Evolutionary conservation across 2,797 vertebrate species (phyloP), one percentile per base, ranked within the genome.

Genomic region (Bovichtus diacanthus): DNA sequence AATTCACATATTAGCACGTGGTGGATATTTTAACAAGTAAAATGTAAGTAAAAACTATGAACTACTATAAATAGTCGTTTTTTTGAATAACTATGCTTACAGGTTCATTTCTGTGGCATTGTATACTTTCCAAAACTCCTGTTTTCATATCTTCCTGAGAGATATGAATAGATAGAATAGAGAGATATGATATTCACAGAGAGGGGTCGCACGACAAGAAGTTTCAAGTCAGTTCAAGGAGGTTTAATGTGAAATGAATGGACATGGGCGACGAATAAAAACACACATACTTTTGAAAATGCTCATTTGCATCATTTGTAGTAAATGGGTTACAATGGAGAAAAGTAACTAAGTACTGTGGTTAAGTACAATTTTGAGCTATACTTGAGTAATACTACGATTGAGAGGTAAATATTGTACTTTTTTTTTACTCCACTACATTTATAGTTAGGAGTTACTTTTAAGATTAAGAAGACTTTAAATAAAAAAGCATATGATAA

Each of bases 211-310:
- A 36, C 38, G 51, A 51, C 13, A 29, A 29, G 15, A 18, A 56
- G 73, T 62, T 49, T 58, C 31, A 49, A 18, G 19, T 71, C 16
- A n/a, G 16, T 41, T 16, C 36, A 51, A 31, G 46, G 9, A 51
- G 23, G 23, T 47, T 43, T 38, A n/a, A 44, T 39, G 34, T 15
- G 27, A 25, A 81, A 72, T 34, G 15, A 64, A 58, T 9, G 18
- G 21, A 47, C 9, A 29, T 16, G 0, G 1, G 58, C n/a, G n/a
- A n/a, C n/a, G n/a, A n/a, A n/a, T n/a, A n/a, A n/a, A n/a, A n/a
- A n/a, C n/a, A n/a, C n/a, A n/a, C 16, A 6, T 11, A 6, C 4
- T 15, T 39, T 50, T 10, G 27, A 47, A 59, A 38, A 18, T 23
- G 4, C n/a, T n/a, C n/a, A n/a, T n/a, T 47, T 51, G 2, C 0